A percentile compares a stretch with the other conserved stretches of the same genome.
Evolutionary conservation across 2,113 vertebrate species (phyloP).

Genomic region (Lophotis ruficrista): DNA sequence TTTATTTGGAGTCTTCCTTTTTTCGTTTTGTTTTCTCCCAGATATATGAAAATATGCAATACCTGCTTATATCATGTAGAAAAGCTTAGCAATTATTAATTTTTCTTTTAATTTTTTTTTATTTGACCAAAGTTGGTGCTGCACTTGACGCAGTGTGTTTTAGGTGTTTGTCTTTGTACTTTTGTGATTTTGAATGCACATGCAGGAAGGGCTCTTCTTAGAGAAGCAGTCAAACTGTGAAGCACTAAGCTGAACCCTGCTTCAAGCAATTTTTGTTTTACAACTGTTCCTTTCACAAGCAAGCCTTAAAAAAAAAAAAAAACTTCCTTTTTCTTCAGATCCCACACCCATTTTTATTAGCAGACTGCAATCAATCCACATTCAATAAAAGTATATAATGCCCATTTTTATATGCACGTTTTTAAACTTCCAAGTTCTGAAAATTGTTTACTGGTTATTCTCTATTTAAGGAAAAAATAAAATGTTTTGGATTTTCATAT

Average conservation of each 20-base stretch:
- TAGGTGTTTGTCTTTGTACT: slow-evolving; percentile 85
- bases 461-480: slow-evolving; percentile 88
- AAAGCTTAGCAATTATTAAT: slow-evolving; percentile 82
- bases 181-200: slow-evolving; percentile 86
- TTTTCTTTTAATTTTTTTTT: slow-evolving; percentile 77
- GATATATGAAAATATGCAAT: slow-evolving; percentile 98
- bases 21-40: slow-evolving; percentile 79
- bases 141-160: slow-evolving; percentile 85
- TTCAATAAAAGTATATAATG: slow-evolving; percentile 87
- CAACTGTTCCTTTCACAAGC: slow-evolving; percentile 89
- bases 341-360: slow-evolving; percentile 88
- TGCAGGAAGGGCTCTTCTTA: slow-evolving; percentile 87
- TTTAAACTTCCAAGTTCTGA: slow-evolving; percentile 91
- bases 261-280: slow-evolving; percentile 86
- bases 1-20: slow-evolving; percentile 89
- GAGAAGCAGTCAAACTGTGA: slow-evolving; percentile 88
- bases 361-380: slow-evolving; percentile 85
- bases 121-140: slow-evolving; percentile 91
- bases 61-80: slow-evolving; percentile 93
- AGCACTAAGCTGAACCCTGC: slow-evolving; percentile 89
- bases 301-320: slow-evolving; percentile 90
- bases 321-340: slow-evolving; percentile 85
- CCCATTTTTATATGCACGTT: slow-evolving; percentile 94
- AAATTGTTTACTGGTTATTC: slow-evolving; percentile 91
- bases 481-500: slow-evolving; percentile 87